Conservation (phyloP, 2,113 vertebrate species). For the Triplophysa dalaica region DNA sequence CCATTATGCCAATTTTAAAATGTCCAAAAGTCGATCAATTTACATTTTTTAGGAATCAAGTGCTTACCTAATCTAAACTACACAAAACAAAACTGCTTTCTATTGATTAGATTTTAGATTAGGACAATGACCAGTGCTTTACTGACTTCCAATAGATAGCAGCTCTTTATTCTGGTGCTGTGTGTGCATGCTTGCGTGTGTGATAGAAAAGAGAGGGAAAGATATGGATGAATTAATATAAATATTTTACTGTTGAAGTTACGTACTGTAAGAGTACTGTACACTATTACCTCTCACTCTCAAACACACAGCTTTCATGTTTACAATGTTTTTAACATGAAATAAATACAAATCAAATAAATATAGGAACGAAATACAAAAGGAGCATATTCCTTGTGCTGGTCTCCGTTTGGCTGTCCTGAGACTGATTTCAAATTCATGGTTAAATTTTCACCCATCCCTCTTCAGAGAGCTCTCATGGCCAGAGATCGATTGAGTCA, state of each 20-base stretch:
- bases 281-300: background rate
- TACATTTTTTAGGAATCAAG: slow-evolving; percentile 79
- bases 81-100: slow-evolving; percentile 73
- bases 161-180: background rate
- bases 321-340: background rate
- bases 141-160: slow-evolving; percentile 30
- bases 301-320: too few relatives aligned
- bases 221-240: background rate
- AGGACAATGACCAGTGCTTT: slow-evolving; percentile 69
- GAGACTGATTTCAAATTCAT: slow-evolving; percentile 47
- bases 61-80: slow-evolving; percentile 80
- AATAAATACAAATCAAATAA: background rate
- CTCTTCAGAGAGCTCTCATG: slow-evolving; percentile 60
- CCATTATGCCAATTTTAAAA: slow-evolving; percentile 77
- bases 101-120: slow-evolving; percentile 75
- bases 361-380: background rate
- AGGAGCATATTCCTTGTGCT: too few relatives aligned
- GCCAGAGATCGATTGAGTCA: slow-evolving; percentile 77
- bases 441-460: slow-evolving; percentile 52
- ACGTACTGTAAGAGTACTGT: background rate
- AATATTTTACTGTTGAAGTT: background rate
- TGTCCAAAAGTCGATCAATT: slow-evolving; percentile 78
- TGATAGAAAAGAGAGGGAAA: background rate
- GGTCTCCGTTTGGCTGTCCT: background rate
- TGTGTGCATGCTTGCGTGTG: background rate